Evolutionary conservation across 2,113 vertebrate species (phyloP).

Genomic region (Odocoileus virginianus): DNA sequence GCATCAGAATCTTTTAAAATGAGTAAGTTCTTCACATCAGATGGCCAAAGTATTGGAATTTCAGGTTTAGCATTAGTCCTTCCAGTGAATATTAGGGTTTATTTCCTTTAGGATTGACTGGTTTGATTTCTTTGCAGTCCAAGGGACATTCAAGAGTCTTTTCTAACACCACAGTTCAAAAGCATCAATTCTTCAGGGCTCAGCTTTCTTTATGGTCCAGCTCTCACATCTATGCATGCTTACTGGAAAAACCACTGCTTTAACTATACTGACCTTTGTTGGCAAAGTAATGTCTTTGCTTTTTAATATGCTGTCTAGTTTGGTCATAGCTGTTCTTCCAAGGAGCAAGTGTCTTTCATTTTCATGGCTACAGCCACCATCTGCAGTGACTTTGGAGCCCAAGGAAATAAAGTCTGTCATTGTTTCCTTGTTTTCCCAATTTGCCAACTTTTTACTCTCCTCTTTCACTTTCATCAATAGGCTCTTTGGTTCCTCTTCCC

Average conservation of each 20-base stretch:
- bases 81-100: not conserved
- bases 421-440: not conserved
- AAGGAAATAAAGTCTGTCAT: not conserved
- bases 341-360: not conserved
- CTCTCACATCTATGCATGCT: not conserved
- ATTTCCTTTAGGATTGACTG: not conserved
- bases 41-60: not conserved
- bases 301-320: not conserved
- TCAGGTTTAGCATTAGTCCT: not conserved
- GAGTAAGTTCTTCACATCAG: not conserved
- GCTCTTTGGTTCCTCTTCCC: not conserved
- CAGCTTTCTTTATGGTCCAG: not conserved
- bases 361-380: not conserved
- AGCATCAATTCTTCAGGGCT: not conserved
- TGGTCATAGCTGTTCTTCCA: not conserved
- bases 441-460: not conserved
- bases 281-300: not conserved
- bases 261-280: not conserved
- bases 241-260: not conserved
- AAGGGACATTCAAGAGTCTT: not conserved
- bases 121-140: not conserved
- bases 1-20: not conserved
- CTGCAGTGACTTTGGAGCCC: not conserved
- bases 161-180: not conserved
- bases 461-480: not conserved